Percentiles rank a stretch among this genome's conserved stretches.
These are phyloP conservation scores for Furnarius figulus DNA, from an alignment of 2,113 vertebrate species.

Conservation along the genomic window DNA sequence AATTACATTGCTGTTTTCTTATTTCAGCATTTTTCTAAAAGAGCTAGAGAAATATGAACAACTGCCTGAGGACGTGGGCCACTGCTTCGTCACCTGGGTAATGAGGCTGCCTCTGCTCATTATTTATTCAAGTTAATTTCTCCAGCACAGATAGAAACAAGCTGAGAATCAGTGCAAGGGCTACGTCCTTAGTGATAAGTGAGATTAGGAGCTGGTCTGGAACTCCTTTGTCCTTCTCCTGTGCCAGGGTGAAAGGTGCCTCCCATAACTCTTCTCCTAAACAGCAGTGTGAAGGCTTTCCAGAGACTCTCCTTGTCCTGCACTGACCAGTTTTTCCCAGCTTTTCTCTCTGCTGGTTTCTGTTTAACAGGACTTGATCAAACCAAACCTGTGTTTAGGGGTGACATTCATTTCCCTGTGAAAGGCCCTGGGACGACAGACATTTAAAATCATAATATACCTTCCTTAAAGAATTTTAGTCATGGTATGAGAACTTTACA, in stretches of 20 bases:
- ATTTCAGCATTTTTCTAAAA: constrained; percentile 93
- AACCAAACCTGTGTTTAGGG: background rate
- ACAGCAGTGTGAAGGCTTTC: background rate
- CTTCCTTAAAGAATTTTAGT: background rate
- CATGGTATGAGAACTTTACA: background rate
- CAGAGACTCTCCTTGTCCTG: background rate
- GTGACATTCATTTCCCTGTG: background rate
- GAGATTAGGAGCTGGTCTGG: background rate
- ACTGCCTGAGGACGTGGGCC: constrained; percentile 96
- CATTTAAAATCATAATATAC: background rate
- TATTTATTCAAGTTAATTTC: constrained; percentile 24
- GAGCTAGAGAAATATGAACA: constrained; percentile 98
- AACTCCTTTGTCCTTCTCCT: background rate
- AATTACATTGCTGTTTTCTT: constrained; percentile 37
- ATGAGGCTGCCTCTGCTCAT: constrained; percentile 47
- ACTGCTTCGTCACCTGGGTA: constrained; percentile 99
- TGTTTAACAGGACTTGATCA: background rate
- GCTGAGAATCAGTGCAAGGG: background rate
- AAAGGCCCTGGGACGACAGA: background rate
- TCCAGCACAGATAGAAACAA: background rate
- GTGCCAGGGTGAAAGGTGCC: background rate
- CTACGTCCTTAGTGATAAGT: background rate
- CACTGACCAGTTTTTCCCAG: background rate
- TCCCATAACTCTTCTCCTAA: background rate
- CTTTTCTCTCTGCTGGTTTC: background rate